Conservation (phyloP, 2,113 vertebrate genomes). For the Malurus alboscapulatus region DNA sequence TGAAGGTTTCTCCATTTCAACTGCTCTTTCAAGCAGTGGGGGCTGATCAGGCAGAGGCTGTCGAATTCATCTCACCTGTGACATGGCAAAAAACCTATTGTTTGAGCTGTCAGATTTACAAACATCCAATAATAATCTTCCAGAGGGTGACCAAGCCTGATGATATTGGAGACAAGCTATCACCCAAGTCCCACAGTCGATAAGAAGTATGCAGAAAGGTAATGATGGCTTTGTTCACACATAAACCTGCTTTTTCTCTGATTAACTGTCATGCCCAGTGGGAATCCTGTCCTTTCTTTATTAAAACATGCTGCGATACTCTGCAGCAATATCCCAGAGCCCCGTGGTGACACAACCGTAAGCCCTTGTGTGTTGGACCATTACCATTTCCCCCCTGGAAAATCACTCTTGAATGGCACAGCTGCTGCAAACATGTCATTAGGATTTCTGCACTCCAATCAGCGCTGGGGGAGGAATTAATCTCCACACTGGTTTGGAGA, state of each 20-base stretch:
- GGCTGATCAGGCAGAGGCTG: background rate
- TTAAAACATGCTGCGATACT: conserved; percentile 60
- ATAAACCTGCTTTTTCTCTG: conserved; percentile 59
- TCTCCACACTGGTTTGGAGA: background rate
- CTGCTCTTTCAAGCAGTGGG: background rate
- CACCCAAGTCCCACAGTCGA: conserved; percentile 2
- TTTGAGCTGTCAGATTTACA: background rate
- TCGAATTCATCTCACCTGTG: background rate
- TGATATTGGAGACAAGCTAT: background rate
- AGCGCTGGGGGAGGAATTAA: conserved; percentile 49
- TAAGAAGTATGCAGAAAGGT: conserved; percentile 15
- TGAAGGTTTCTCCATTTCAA: background rate
- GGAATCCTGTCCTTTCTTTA: conserved; percentile 59
- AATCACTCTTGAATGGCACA: conserved; percentile 60
- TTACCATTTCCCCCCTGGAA: conserved; percentile 63
- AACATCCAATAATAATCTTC: conserved; percentile 10
- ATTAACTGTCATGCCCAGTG: conserved; percentile 59
- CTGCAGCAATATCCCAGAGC: conserved; percentile 60
- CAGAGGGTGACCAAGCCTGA: conserved; percentile 6
- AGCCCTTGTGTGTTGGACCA: conserved; percentile 48
- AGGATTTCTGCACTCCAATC: conserved; percentile 56
- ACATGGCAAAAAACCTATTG: background rate
- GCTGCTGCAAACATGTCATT: conserved; percentile 65
- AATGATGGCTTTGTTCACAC: conserved; percentile 63
- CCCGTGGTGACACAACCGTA: conserved; percentile 49